phyloP scores from a whole-genome alignment of 2,888 invertebrate species.

The Cremastinae sp. region DNA sequence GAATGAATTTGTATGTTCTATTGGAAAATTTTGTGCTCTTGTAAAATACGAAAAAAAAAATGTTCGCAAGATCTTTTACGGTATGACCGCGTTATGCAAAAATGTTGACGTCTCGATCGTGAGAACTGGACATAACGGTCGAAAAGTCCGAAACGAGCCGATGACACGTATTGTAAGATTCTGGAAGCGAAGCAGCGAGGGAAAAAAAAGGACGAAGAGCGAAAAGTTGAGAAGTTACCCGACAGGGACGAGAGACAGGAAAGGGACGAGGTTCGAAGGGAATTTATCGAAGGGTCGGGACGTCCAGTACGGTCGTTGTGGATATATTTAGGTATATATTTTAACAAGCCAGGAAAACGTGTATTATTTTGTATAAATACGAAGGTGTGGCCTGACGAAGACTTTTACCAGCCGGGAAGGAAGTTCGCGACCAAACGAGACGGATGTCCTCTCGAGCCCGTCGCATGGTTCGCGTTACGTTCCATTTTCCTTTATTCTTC shows the following conservation, averaged over 20 bases:
- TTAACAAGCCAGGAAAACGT: not conserved
- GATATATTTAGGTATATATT: not conserved
- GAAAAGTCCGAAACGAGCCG: conserved; percentile 2
- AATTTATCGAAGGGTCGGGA: conserved; percentile 32
- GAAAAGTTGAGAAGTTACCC: not conserved
- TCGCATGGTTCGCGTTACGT: conserved; percentile 27
- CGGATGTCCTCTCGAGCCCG: conserved; percentile 39
- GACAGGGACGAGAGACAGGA: not conserved
- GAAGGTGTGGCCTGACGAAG: conserved; percentile 22
- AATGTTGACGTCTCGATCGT: not conserved
- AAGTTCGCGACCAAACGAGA: conserved; percentile 36
- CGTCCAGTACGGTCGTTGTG: conserved; percentile 29
- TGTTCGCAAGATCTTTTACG: conserved; percentile 2
- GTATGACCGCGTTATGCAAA: not conserved
- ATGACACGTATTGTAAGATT: not conserved
- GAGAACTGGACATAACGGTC: conserved; percentile 17
- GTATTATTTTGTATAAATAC: not conserved
- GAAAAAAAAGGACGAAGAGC: conserved; percentile 8
- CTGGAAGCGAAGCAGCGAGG: not conserved
- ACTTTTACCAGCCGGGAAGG: conserved; percentile 28
- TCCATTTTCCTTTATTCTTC: conserved; percentile 6
- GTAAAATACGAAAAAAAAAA: no score
- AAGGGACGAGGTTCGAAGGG: not conserved
- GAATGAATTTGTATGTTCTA: no score
- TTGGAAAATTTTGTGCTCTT: no score